A percentile compares a stretch with the other conserved stretches of the same genome.
phyloP scores from a whole-genome alignment of 2,888 invertebrate genomes.

The Apamea epomidion region DNA sequence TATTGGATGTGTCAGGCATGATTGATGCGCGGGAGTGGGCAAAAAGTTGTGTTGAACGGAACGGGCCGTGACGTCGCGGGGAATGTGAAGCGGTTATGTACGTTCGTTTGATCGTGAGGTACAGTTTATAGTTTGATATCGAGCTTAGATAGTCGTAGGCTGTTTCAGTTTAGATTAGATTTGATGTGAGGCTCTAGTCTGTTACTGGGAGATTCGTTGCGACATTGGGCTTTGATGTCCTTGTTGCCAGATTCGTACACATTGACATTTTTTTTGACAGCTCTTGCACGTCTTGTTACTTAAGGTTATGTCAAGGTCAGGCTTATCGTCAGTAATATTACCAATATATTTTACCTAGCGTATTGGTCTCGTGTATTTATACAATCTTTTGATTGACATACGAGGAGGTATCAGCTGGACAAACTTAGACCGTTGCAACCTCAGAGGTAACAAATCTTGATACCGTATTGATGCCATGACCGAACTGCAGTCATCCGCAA shows the following conservation, averaged over 20 bases:
- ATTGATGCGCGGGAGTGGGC: constrained; percentile 83
- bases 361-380: not conserved
- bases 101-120: constrained; percentile 61
- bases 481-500: too few relatives aligned
- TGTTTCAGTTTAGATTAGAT: constrained; percentile 29
- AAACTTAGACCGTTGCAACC: not conserved
- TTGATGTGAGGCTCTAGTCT: not conserved
- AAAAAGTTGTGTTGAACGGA: constrained; percentile 84
- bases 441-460: not conserved
- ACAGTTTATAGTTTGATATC: constrained; percentile 59
- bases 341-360: not conserved
- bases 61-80: constrained; percentile 85
- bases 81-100: constrained; percentile 70
- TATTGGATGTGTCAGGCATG: constrained; percentile 90
- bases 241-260: not conserved
- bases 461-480: not conserved
- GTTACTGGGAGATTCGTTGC: not conserved
- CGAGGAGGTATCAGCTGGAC: accelerated
- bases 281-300: not conserved
- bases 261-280: not conserved
- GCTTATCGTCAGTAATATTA: not conserved
- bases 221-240: not conserved
- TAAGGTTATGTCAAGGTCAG: not conserved
- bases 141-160: constrained; percentile 39
- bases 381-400: not conserved